Percentiles rank a stretch among this genome's conserved stretches.
These are phyloP conservation scores for Itoplectis maculator DNA, from an alignment of 2,888 invertebrate genomes.

Conservation along the genomic window DNA sequence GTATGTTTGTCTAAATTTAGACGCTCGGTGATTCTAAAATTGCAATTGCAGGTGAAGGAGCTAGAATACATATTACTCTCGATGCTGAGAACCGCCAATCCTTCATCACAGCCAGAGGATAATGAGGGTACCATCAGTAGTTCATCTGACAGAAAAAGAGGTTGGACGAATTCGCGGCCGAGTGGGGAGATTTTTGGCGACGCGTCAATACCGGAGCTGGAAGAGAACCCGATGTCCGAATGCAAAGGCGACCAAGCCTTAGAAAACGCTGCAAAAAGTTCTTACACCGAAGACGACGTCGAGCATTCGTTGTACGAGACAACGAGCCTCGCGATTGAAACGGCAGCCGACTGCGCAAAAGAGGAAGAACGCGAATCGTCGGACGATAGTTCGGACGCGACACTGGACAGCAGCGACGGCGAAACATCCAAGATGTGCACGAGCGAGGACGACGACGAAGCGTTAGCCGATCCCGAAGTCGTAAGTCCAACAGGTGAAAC, in stretches of 20 bases:
- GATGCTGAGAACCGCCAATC: slow-evolving; percentile 73
- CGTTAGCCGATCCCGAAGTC: slow-evolving; percentile 5
- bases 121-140: slow-evolving; percentile 50
- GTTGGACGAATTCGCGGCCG: slow-evolving; percentile 23
- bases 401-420: slow-evolving; percentile 28
- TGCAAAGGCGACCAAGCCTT: slow-evolving; percentile 57
- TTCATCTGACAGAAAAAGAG: slow-evolving; percentile 55
- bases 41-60: slow-evolving; percentile 78
- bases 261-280: slow-evolving; percentile 55
- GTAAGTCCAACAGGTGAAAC: slow-evolving; percentile 50
- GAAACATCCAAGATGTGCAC: slow-evolving; percentile 42
- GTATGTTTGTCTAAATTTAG: neutral
- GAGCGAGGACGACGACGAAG: slow-evolving; percentile 44
- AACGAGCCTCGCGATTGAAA: slow-evolving; percentile 14
- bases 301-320: slow-evolving; percentile 56
- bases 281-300: slow-evolving; percentile 46
- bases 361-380: slow-evolving; percentile 16
- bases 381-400: slow-evolving; percentile 10
- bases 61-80: slow-evolving; percentile 78
- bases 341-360: neutral
- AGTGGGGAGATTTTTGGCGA: slow-evolving; percentile 53
- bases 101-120: slow-evolving; percentile 48
- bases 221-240: slow-evolving; percentile 22
- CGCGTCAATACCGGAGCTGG: slow-evolving; percentile 30
- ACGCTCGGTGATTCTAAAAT: neutral